phyloP scores from a whole-genome alignment of 2,888 invertebrate genomes.

The Cheilosia soror region DNA sequence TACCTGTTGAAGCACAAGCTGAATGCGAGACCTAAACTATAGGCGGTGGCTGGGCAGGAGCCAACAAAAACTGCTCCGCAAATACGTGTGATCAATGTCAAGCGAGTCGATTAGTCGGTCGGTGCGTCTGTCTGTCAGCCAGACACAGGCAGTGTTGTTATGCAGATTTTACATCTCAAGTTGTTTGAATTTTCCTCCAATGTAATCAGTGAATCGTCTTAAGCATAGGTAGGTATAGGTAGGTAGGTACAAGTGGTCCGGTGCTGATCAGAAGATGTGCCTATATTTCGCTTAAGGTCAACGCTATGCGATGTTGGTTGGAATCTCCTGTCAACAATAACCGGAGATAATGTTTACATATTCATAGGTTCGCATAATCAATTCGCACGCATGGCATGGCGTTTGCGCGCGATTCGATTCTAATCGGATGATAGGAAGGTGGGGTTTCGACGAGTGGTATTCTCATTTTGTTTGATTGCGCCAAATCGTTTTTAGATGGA shows the following conservation, averaged over 20 bases:
- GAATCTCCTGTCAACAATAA: conserved; percentile 13
- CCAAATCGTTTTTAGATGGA: too few species aligned
- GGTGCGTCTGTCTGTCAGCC: neutral
- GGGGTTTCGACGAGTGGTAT: neutral
- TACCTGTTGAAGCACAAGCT: conserved; percentile 19
- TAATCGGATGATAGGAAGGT: conserved; percentile 14
- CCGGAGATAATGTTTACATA: conserved; percentile 12
- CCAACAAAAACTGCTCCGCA: conserved; percentile 36
- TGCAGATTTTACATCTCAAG: conserved; percentile 51
- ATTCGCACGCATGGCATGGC: conserved; percentile 3
- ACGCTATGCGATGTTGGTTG: neutral
- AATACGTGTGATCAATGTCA: conserved; percentile 38
- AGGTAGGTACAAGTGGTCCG: neutral
- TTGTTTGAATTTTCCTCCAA: conserved; percentile 25
- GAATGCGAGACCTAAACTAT: conserved; percentile 6
- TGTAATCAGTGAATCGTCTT: conserved; percentile 15
- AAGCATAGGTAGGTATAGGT: too few species aligned
- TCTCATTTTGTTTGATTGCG: neutral
- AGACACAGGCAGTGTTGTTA: conserved; percentile 24
- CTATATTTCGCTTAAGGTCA: conserved; percentile 25
- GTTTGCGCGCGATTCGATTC: conserved; percentile 3
- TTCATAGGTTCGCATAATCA: conserved; percentile 31
- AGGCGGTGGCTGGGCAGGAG: conserved; percentile 41
- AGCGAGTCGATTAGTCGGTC: conserved; percentile 20
- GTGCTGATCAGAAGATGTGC: neutral